Evolutionary conservation across 2,888 invertebrate species (phyloP).

Genomic region (Parnassius apollo): DNA sequence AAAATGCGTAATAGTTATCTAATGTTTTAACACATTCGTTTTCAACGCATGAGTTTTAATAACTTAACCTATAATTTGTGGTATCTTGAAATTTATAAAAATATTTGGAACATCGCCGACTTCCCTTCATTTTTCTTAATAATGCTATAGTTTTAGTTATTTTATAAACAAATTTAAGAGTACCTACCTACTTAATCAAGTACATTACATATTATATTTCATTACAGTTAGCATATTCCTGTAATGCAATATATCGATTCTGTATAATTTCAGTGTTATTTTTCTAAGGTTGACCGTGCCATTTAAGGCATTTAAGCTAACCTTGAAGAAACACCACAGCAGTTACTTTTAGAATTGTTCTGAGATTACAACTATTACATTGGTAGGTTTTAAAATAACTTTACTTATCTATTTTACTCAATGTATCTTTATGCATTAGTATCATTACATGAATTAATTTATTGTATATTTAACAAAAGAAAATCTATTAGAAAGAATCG

Average conservation of each 20-base stretch:
- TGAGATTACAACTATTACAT: conserved; percentile 4
- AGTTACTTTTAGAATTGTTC: conserved; percentile 6
- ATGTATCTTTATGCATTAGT: conserved; percentile 4
- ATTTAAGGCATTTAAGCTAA: neutral
- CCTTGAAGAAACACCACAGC: conserved; percentile 12
- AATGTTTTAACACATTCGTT: neutral
- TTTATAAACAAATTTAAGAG: no score
- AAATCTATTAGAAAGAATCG: no score
- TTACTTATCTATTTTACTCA: conserved; percentile 15
- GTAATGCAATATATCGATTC: no score
- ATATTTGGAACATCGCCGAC: no score
- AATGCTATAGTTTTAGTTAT: no score
- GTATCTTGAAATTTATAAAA: neutral
- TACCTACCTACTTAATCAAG: no score
- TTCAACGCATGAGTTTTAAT: conserved; percentile 7
- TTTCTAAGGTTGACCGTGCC: no score
- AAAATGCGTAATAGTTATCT: conserved; percentile 7
- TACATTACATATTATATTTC: no score
- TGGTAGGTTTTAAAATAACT: conserved; percentile 10
- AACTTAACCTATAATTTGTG: conserved; percentile 24
- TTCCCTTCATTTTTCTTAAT: no score
- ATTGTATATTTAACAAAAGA: no score
- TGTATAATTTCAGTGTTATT: no score
- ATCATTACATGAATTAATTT: neutral
- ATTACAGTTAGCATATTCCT: no score